A percentile compares a stretch with the other conserved stretches of the same genome.
These are phyloP conservation scores for Penaeus chinensis DNA, from an alignment of 1,140 invertebrate genomes.

Conservation along the genomic window DNA sequence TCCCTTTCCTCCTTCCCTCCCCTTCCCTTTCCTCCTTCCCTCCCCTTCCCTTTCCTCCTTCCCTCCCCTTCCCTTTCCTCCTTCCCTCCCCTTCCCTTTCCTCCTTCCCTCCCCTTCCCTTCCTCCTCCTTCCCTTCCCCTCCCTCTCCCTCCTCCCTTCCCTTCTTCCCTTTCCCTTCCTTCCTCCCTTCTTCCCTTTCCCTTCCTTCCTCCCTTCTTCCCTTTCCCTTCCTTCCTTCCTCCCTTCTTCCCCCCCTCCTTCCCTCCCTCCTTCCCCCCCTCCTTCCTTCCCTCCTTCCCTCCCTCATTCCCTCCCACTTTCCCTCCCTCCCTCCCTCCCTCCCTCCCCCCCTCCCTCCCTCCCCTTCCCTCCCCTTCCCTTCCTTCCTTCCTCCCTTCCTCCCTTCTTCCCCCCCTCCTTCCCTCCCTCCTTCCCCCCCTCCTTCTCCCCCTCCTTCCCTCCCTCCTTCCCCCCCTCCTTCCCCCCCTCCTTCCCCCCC, in stretches of 20 bases:
- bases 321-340: too few species aligned
- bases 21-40: too few species aligned
- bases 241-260: neutral
- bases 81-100: neutral
- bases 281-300: neutral
- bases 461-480: fast-evolving
- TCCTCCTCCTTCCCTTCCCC: too few species aligned
- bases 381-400: neutral
- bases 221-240: neutral
- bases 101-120: too few species aligned
- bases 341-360: neutral
- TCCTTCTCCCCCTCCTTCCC: too few species aligned
- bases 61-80: neutral
- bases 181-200: neutral
- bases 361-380: neutral
- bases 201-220: too few species aligned
- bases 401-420: too few species aligned
- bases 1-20: too few species aligned
- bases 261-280: neutral
- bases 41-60: neutral
- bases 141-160: neutral
- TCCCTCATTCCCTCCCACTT: too few species aligned
- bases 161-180: too few species aligned
- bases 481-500: neutral
- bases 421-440: too few species aligned